Conservation (phyloP, 2,888 invertebrate genomes). For the Ethmia dodecea region DNA sequence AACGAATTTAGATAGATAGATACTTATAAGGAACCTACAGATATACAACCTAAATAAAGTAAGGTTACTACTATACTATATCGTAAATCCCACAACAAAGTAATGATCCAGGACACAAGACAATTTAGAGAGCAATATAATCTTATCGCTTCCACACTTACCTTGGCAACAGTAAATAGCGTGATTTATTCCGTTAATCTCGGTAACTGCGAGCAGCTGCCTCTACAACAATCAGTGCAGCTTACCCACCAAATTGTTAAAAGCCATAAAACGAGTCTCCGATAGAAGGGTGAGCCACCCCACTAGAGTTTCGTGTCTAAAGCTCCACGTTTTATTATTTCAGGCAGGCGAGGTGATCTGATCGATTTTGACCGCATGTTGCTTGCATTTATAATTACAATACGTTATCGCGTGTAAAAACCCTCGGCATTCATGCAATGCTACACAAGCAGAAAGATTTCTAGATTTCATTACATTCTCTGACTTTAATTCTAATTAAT, state of each 20-base stretch:
- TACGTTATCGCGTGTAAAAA: too few relatives aligned
- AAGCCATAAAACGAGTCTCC: slow-evolving; percentile 73
- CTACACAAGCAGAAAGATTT: too few relatives aligned
- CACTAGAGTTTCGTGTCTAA: slow-evolving; percentile 58
- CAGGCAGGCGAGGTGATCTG: slow-evolving; percentile 49
- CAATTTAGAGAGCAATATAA: slow-evolving; percentile 17
- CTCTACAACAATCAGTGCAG: slow-evolving; percentile 66
- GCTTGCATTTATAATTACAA: too few relatives aligned
- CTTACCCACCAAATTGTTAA: slow-evolving; percentile 73
- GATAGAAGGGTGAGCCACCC: slow-evolving; percentile 70
- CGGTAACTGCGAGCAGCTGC: slow-evolving; percentile 63
- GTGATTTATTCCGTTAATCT: slow-evolving; percentile 58
- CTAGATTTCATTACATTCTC: too few relatives aligned
- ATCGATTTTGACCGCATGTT: slow-evolving; percentile 45
- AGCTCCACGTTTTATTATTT: slow-evolving; percentile 62
- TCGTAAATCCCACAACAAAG: too few relatives aligned
- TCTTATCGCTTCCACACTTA: slow-evolving; percentile 42
- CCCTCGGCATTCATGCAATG: slow-evolving; percentile 4
- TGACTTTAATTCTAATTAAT: too few relatives aligned
- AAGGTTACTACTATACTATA: too few relatives aligned
- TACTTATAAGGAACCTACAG: too few relatives aligned
- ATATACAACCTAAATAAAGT: too few relatives aligned
- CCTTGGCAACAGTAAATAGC: slow-evolving; percentile 38
- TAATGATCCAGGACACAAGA: slow-evolving; percentile 3
- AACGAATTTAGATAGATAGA: too few relatives aligned